Percentiles rank a stretch among this genome's conserved stretches.
Evolutionary conservation across 2,113 vertebrate species (phyloP).

Genomic region (Chionodraco myersi): DNA sequence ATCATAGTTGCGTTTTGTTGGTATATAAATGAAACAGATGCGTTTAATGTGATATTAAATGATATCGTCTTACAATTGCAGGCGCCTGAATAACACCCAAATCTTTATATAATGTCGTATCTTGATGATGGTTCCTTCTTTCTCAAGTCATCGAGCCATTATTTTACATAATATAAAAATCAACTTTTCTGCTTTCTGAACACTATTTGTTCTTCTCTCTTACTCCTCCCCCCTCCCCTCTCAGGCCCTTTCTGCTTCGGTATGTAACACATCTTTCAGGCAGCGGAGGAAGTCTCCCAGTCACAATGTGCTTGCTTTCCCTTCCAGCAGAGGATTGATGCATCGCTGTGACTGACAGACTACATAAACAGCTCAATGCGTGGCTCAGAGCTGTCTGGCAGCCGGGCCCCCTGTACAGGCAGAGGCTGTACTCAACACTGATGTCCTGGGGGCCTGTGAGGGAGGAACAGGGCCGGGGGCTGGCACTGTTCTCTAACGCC

Average conservation of each 20-base stretch:
- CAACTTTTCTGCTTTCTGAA: slow-evolving; percentile 11
- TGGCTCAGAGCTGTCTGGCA: slow-evolving; percentile 63
- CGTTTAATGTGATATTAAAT: no score
- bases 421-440: slow-evolving; percentile 56
- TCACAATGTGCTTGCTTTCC: slow-evolving; percentile 43
- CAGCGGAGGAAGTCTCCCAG: slow-evolving; percentile 40
- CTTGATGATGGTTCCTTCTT: background rate
- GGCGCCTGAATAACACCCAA: no score
- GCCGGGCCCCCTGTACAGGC: slow-evolving; percentile 42
- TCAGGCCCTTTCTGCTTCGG: slow-evolving; percentile 13
- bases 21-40: no score
- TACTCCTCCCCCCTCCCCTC: background rate
- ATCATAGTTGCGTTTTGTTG: no score
- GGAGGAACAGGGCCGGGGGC: slow-evolving; percentile 52
- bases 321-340: slow-evolving; percentile 68
- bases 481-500: slow-evolving; percentile 63
- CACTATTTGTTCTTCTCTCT: background rate
- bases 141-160: background rate
- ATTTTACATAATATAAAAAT: background rate
- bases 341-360: slow-evolving; percentile 66
- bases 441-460: slow-evolving; percentile 66
- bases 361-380: slow-evolving; percentile 61
- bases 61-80: no score
- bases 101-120: no score
- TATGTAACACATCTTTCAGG: slow-evolving; percentile 39